Evolutionary conservation across 2,113 vertebrate genomes (phyloP).

Genomic region (Leucoraja erinaceus): DNA sequence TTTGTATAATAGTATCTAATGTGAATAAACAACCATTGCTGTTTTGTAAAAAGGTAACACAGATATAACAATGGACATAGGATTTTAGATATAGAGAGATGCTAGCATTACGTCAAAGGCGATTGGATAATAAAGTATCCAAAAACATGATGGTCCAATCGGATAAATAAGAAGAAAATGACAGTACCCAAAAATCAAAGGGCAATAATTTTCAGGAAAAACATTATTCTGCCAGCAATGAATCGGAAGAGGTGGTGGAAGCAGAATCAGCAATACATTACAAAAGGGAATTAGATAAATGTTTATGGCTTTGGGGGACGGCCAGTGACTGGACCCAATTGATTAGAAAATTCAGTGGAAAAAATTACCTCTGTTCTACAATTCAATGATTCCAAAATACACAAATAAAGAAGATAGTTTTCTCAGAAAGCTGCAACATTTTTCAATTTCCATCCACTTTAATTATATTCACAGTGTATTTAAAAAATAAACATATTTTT

Average conservation of each 20-base stretch:
- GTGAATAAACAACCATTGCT: background rate
- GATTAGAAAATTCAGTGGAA: background rate
- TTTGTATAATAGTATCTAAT: background rate
- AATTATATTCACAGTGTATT: background rate
- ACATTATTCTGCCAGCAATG: no score
- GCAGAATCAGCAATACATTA: no score
- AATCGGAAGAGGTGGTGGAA: no score
- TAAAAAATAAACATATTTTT: no score
- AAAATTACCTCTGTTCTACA: no score
- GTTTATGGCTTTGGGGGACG: background rate
- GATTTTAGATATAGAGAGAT: background rate
- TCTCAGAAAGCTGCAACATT: background rate
- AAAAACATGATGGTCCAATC: no score
- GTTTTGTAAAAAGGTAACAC: background rate
- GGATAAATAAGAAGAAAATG: no score
- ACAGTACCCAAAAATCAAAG: no score
- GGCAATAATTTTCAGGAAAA: no score
- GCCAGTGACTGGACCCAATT: background rate
- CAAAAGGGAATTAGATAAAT: background rate
- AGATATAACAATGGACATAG: background rate
- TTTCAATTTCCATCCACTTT: background rate
- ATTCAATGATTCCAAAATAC: background rate
- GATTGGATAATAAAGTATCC: no score
- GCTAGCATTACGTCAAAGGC: background rate
- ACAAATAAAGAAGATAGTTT: background rate